Conservation (phyloP, 2,113 vertebrate genomes). For the Pipra filicauda region DNA sequence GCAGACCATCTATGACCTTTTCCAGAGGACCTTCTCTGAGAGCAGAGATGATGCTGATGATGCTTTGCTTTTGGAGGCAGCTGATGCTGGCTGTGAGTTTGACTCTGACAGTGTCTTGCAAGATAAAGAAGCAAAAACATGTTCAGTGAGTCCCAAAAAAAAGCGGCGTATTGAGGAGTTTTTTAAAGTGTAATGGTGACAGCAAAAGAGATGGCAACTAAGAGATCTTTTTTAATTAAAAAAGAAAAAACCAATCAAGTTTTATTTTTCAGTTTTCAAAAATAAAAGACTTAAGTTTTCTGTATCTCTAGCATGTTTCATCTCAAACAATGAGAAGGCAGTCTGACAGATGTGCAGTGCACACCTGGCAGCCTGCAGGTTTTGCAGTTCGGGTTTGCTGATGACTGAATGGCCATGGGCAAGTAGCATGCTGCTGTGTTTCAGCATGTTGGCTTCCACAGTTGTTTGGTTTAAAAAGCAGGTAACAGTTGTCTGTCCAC, state of each 20-base stretch:
- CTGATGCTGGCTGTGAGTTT: slow-evolving; percentile 70
- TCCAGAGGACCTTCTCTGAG: slow-evolving; percentile 82
- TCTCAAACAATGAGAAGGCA: background rate
- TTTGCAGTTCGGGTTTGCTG: background rate
- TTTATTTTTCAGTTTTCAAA: background rate
- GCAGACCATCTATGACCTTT: slow-evolving; percentile 84
- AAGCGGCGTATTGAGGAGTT: slow-evolving; percentile 63
- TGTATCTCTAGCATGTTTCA: background rate
- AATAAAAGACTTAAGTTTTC: slow-evolving; percentile 15
- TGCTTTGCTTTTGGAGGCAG: slow-evolving; percentile 71
- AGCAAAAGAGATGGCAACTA: background rate
- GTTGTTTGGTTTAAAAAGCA: background rate
- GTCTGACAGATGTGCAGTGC: background rate
- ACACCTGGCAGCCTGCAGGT: background rate
- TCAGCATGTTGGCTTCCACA: background rate
- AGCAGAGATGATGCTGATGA: slow-evolving; percentile 73
- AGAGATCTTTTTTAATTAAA: background rate
- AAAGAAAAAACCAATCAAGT: background rate
- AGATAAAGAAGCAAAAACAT: background rate
- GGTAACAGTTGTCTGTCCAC: background rate
- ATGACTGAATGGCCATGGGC: background rate
- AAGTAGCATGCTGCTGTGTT: background rate
- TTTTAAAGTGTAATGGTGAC: background rate
- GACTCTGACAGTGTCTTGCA: slow-evolving; percentile 22
- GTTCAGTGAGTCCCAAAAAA: slow-evolving; percentile 60